Base-by-base conservation (phyloP, 2,113 vertebrate species). In the Leucopternis melanops region DNA sequence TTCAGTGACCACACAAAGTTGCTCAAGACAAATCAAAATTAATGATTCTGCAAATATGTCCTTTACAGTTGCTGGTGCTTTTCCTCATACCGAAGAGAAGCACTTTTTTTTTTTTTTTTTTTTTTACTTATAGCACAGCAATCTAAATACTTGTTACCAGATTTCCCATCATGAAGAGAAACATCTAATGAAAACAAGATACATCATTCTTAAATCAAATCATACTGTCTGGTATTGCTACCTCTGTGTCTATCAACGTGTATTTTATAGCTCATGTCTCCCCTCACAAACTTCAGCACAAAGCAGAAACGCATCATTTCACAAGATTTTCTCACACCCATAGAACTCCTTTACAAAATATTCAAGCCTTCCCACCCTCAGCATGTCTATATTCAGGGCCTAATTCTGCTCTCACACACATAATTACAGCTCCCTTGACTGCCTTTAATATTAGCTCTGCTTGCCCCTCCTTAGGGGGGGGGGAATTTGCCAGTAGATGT, bases 21-120 rank as follows among this genome's bases (percentile, higher is more conserved):
- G 54, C 54, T 82, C 62, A 58, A 85, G 52, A 95, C 71, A 81
- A 81, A 89, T 86, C 49, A 92, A 73, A 88, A 96, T 95, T 94
- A 95, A 97, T 91, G 81, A 34, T 69, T 92, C 93, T 83, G 58
- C 62, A 83, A 44, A 87, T 58, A 40, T 4, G 29, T 81, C 90
- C 78, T 87, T 82, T 69, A 52, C 61, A 86, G 47, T 62, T 72
- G 25, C 63, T 85, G 55, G 25, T 67, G 40, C 63, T 81, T 40
- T 44, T 73, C 32, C n/a, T 62, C 45, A 13, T 16, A 78, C 34
- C 84, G 50, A 10, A 52, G 29, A 77, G 34, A 12, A 75, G 62
- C 19, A 26, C 10, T 15, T 13, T 27, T 26, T 31, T 25, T 26
- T 31, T 16, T 16, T 38, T 59, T 71, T 36, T 49, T 23, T 49